Percentiles rank a stretch among this genome's conserved stretches.
Evolutionary conservation across 2,113 vertebrate species (phyloP).

Genomic region (Poeciliopsis retropinna): DNA sequence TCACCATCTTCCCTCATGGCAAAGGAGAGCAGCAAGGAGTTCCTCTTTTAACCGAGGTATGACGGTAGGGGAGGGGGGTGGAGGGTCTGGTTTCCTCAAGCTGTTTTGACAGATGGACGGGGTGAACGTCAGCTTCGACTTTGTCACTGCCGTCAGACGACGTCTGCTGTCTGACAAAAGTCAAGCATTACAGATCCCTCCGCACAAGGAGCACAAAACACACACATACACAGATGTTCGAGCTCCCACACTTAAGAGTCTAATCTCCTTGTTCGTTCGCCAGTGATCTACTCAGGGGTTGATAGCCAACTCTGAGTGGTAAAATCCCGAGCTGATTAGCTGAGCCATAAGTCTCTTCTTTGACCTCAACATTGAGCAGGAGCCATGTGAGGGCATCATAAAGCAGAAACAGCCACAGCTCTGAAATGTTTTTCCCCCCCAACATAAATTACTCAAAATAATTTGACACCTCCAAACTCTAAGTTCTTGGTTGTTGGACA

Average conservation of each 20-base stretch:
- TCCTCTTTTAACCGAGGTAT: constrained; percentile 53
- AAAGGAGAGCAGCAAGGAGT: constrained; percentile 33
- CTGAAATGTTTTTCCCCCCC: not conserved
- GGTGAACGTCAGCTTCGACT: constrained; percentile 28
- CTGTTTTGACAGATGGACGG: constrained; percentile 43
- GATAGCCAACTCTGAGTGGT: constrained; percentile 48
- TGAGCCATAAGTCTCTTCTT: constrained; percentile 48
- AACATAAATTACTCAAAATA: not conserved
- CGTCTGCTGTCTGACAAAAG: constrained; percentile 33
- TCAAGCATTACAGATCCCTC: not conserved
- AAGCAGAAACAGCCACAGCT: constrained; percentile 14
- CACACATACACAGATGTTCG: constrained; percentile 4
- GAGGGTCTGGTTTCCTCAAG: constrained; percentile 50
- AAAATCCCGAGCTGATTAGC: constrained; percentile 62
- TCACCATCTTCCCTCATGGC: constrained; percentile 39
- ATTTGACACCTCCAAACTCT: constrained; percentile 40
- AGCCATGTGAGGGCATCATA: constrained; percentile 34
- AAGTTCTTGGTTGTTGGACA: constrained; percentile 33
- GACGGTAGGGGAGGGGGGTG: constrained; percentile 16
- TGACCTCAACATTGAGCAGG: constrained; percentile 25
- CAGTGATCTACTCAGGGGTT: constrained; percentile 45
- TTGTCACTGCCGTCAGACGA: constrained; percentile 29
- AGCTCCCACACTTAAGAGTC: not conserved
- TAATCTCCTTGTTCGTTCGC: constrained; percentile 41
- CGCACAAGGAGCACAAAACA: not conserved